Base-by-base conservation (phyloP, 2,888 invertebrate genomes). In the Habroteleia sp. region DNA sequence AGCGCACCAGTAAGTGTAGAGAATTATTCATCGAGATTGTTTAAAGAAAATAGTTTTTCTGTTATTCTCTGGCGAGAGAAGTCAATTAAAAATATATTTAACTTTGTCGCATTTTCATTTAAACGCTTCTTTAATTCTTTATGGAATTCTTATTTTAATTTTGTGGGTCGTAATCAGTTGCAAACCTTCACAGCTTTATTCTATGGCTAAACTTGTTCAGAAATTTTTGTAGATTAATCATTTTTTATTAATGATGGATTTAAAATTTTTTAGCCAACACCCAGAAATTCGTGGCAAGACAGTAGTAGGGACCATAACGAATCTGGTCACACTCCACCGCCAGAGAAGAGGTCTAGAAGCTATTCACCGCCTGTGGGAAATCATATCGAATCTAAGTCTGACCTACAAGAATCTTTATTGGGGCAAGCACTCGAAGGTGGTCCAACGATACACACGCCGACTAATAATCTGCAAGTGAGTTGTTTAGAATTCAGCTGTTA, bases 371-470 rank as follows among this genome's bases (percentile, higher is more conserved):
- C 85, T 0, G 62, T 87, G 33, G 84, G 81, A 11, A 88, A 88
- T 65, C 87, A 87, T 73, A 82, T 87, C 13, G 88, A 89, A 65
- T 80, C 82, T 16, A 87, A 88, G 71, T 90, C 92, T 81, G 94
- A 94, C 84, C 90, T 94, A 81, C 91, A 92, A 76, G 93, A 93
- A 74, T 93, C 94, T 0, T 89, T 95, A 48, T 91, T 96, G 80
- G 93, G 94, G 37, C 95, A 95, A 85, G 93, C 94, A 2, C 89
- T 95, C 77, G 95, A 95, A 87, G 93, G 92, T 82, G 92, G 93
- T 52, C 93, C 93, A 48, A 92, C 91, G 86, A 90, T 91, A 83
- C 92, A 93, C 82, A 91, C 92, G 42, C 83, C 88, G 0, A 79
- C 81, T 13, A 88, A 88, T 23, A 88, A 88, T 42, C 78, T 87